Base-by-base conservation (phyloP, 1,140 invertebrate species). In the Zaprionus africanus region DNA sequence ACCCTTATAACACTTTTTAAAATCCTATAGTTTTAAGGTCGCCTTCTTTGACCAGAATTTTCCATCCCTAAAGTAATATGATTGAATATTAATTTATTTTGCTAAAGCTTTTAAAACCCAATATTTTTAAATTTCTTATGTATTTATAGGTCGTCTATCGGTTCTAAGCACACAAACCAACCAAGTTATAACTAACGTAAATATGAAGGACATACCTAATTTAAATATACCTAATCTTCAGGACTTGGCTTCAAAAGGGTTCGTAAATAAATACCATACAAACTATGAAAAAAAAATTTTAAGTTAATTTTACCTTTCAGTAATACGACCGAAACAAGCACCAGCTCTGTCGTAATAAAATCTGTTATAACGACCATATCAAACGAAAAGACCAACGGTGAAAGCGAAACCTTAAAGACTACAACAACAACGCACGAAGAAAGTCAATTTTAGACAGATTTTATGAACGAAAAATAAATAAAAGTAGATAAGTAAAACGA, bases 161-260 rank as follows among this genome's bases (percentile, higher is more conserved):
- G 92, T 93, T 56, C 81, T 93, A 63, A 93, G 91, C 59, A 92
- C 92, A 26, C 90, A 93, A 75, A 92, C 91, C 43, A 93, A 91
- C 75, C 91, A 93, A 75, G 82, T 81, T 22, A 71, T 77, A n/a
- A 92, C 91, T 4, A 91, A 62, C 49, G 85, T 86, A 3, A 90
- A 90, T 49, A 82, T 92, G 75, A 92, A 91, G 62, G 91, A 93
- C 36, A 88, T 93, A 56, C 70, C 80, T 31, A 90, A 92, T 53
- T 61, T 92, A 36, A 91, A 92, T 63, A 80, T 92, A 71, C 65
- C 86, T 19, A 91, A 92, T 69, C 66, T 92, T 53, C 66, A 78
- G 68, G 92, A 93, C 77, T 73, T 92, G 46, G 62, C 87, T 19
- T 82, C 90, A 12, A 80, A 90, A 51, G 81, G 90, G 92, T 93